A percentile compares a stretch with the other conserved stretches of the same genome.
These are phyloP conservation scores for Halictus rubicundus DNA, from an alignment of 1,140 invertebrate genomes.

Conservation along the genomic window DNA sequence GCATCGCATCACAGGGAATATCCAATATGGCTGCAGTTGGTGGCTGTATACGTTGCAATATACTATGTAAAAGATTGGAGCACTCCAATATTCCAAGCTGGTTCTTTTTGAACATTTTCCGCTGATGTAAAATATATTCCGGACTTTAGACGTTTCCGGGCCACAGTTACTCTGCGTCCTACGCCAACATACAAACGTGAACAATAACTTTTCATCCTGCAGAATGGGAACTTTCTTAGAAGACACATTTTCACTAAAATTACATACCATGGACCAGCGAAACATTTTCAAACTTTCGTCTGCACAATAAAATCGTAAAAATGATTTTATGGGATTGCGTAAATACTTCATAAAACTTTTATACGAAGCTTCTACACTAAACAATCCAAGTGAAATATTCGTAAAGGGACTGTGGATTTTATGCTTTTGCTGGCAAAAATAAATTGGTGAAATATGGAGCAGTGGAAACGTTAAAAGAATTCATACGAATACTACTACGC, in stretches of 20 bases:
- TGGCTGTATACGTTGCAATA: slow-evolving; percentile 1
- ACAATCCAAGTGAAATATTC: too few relatives aligned
- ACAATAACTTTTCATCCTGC: not conserved
- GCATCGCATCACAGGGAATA: not conserved
- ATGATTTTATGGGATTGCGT: too few relatives aligned
- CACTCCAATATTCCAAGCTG: slow-evolving; percentile 3
- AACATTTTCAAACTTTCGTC: too few relatives aligned
- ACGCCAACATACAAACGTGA: not conserved
- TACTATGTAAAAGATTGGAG: not conserved
- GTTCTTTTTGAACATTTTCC: not conserved
- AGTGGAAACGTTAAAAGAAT: too few relatives aligned
- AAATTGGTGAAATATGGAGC: too few relatives aligned
- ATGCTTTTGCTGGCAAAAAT: too few relatives aligned
- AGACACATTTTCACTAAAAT: not conserved
- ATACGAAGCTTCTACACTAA: too few relatives aligned
- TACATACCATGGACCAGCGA: too few relatives aligned
- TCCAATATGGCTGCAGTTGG: not conserved
- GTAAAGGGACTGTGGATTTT: too few relatives aligned
- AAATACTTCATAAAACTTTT: too few relatives aligned
- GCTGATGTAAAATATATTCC: not conserved
- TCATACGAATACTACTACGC: too few relatives aligned
- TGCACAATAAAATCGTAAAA: too few relatives aligned
- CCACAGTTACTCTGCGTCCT: not conserved
- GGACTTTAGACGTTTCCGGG: not conserved
- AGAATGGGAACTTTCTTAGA: not conserved